Percentiles rank a stretch among this genome's conserved stretches.
Conservation (phyloP, 2,113 vertebrate species). For the Syngnathoides biaculeatus region DNA sequence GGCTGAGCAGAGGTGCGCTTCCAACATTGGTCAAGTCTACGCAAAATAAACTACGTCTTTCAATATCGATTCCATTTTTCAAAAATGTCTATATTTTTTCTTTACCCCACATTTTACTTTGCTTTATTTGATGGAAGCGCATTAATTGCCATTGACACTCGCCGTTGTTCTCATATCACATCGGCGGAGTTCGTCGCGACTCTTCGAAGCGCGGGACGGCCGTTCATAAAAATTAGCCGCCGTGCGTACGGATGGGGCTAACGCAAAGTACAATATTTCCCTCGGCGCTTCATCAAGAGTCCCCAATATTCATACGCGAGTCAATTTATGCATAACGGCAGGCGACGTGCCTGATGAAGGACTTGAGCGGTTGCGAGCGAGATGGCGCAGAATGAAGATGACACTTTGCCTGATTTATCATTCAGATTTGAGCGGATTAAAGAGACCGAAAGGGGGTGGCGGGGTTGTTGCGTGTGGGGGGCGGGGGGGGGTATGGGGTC, state of each 20-base stretch:
- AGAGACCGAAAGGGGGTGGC: slow-evolving; percentile 9
- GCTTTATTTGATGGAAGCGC: not conserved
- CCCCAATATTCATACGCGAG: slow-evolving; percentile 3
- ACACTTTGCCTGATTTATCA: slow-evolving; percentile 49
- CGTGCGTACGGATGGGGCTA: slow-evolving; percentile 10
- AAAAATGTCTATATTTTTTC: no score
- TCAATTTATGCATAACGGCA: slow-evolving; percentile 2
- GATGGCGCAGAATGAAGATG: slow-evolving; percentile 12
- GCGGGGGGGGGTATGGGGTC: not conserved
- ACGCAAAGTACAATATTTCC: slow-evolving; percentile 1
- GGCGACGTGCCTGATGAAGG: slow-evolving; percentile 19
- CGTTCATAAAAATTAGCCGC: no score
- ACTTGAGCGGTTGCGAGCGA: slow-evolving; percentile 14
- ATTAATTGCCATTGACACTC: not conserved
- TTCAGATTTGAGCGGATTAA: slow-evolving; percentile 46
- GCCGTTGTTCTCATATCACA: not conserved
- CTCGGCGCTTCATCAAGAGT: slow-evolving; percentile 2
- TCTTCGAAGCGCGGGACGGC: not conserved
- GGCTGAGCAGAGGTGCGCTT: no score
- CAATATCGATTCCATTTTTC: no score
- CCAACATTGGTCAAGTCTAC: no score
- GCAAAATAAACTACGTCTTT: no score
- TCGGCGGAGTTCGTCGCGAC: not conserved
- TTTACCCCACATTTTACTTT: not conserved
- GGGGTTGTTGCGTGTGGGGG: slow-evolving; percentile 3